Evolutionary conservation across 2,888 invertebrate genomes (phyloP).

Genomic region (Agonopterix subpropinquella): DNA sequence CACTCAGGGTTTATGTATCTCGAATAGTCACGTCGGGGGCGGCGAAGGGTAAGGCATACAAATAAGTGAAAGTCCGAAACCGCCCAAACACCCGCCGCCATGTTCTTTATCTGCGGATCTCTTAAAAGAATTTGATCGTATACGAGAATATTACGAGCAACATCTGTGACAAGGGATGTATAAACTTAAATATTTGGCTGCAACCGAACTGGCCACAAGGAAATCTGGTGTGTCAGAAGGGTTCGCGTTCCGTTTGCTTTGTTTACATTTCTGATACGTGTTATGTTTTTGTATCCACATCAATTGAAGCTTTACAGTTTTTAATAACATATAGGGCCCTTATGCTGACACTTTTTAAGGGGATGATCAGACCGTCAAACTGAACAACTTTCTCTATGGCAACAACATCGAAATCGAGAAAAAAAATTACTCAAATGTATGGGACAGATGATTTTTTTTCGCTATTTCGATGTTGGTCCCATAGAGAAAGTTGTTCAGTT

Average conservation of each 20-base stretch:
- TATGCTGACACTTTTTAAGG: too few species aligned
- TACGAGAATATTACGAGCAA: constrained; percentile 71
- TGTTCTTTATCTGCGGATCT: constrained; percentile 73
- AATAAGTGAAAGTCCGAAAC: constrained; percentile 73
- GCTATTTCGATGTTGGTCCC: too few species aligned
- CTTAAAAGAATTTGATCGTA: constrained; percentile 73
- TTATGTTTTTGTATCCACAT: too few species aligned
- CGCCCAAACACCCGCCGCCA: constrained; percentile 64
- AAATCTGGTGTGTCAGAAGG: not conserved
- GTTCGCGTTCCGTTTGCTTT: not conserved
- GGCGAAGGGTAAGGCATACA: constrained; percentile 71
- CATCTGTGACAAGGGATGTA: constrained; percentile 72
- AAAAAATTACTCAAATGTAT: too few species aligned
- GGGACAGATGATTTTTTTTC: too few species aligned
- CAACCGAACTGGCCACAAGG: constrained; percentile 19
- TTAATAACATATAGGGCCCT: too few species aligned
- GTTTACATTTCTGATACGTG: too few species aligned
- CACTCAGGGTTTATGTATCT: constrained; percentile 75
- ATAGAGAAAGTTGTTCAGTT: too few species aligned
- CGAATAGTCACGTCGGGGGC: constrained; percentile 73
- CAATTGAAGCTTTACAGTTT: too few species aligned
- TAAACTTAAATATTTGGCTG: constrained; percentile 60
- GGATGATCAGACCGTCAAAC: too few species aligned
- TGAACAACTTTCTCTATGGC: too few species aligned
- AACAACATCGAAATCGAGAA: too few species aligned